phyloP scores from a whole-genome alignment of 64 coral and sea anemone species.

The Orbicella faveolata region DNA sequence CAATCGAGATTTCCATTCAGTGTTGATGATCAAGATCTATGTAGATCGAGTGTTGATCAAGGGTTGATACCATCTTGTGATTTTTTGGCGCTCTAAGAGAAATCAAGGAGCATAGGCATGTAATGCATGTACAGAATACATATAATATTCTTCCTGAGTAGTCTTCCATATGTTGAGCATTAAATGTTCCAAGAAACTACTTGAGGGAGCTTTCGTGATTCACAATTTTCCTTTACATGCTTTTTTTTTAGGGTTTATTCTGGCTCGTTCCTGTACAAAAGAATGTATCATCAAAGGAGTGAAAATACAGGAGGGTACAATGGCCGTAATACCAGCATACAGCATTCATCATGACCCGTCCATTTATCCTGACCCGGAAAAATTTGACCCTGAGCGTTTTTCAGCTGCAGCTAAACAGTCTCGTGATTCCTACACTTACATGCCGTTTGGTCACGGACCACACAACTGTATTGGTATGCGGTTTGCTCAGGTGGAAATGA shows the following conservation, averaged over 20 bases:
- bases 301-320: not conserved
- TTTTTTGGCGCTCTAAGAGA: too few relatives aligned
- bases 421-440: constrained; percentile 21
- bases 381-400: constrained; percentile 46
- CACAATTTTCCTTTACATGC: not conserved
- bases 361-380: constrained; percentile 31
- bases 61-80: too few relatives aligned
- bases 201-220: not conserved
- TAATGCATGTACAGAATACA: too few relatives aligned
- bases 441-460: constrained; percentile 52
- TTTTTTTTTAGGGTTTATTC: not conserved
- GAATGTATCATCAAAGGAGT: constrained; percentile 32
- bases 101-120: too few relatives aligned
- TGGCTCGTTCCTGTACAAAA: constrained; percentile 25
- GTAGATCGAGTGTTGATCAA: too few relatives aligned
- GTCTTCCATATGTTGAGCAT: too few relatives aligned
- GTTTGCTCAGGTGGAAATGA: constrained; percentile 53
- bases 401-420: constrained; percentile 10
- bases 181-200: too few relatives aligned
- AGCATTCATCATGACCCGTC: constrained; percentile 38
- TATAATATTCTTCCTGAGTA: too few relatives aligned
- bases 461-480: constrained; percentile 57
- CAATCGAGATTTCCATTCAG: too few relatives aligned
- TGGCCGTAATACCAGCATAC: constrained; percentile 7
- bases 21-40: too few relatives aligned